A percentile compares a stretch with the other conserved stretches of the same genome.
Evolutionary conservation across 2,797 vertebrate species (phyloP).

Genomic region (Parauchenoglanis punctatus): DNA sequence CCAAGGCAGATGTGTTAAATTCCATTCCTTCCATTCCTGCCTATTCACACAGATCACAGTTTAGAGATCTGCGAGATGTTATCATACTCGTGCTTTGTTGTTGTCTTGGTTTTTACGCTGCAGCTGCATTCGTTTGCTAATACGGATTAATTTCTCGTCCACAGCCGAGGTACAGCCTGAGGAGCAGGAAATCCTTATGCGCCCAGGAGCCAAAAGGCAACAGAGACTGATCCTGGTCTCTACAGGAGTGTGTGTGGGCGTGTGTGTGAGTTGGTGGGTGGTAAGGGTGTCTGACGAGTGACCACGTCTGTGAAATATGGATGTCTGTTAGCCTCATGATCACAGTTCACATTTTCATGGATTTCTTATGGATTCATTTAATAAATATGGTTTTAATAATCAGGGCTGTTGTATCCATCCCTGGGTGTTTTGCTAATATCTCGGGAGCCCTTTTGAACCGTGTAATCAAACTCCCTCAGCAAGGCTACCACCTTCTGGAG

Average conservation of each 20-base stretch:
- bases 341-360: background rate
- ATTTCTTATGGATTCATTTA: background rate
- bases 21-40: background rate
- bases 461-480: constrained; percentile 30
- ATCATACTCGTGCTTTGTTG: background rate
- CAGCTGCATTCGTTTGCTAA: constrained; percentile 15
- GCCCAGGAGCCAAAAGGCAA: constrained; percentile 35
- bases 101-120: background rate
- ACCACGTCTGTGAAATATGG: background rate
- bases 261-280: constrained; percentile 3
- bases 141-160: constrained; percentile 3
- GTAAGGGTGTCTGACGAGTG: background rate
- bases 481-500: constrained; percentile 61
- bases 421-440: background rate
- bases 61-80: constrained; percentile 1
- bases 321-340: background rate
- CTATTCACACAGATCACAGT: background rate
- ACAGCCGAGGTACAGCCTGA: constrained; percentile 75
- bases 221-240: constrained; percentile 22
- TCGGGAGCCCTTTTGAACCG: background rate
- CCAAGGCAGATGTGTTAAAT: constrained; percentile 2
- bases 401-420: background rate
- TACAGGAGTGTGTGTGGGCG: background rate
- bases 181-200: constrained; percentile 66
- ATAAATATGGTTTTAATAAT: constrained; percentile 25